These are phyloP conservation scores for Lithobates sylvaticus DNA, from an alignment of 2,797 vertebrate species.

Conservation along the genomic window DNA sequence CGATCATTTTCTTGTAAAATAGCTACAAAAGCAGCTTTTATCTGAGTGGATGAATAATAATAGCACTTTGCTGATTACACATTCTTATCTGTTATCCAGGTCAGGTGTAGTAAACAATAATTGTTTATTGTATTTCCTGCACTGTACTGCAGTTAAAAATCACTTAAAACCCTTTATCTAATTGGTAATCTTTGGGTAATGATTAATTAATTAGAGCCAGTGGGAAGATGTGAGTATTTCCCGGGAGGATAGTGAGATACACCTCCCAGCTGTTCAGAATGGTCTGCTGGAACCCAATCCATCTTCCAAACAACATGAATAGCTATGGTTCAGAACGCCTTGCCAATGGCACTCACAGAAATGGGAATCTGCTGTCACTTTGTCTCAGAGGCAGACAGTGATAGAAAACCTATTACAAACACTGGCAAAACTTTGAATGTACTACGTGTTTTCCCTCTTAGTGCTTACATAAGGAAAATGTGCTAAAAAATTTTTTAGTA, in stretches of 20 bases:
- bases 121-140: slow-evolving; percentile 57
- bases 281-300: slow-evolving; percentile 58
- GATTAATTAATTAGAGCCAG: slow-evolving; percentile 63
- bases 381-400: slow-evolving; percentile 48
- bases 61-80: slow-evolving; percentile 24
- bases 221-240: slow-evolving; percentile 53
- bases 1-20: slow-evolving; percentile 40
- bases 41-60: slow-evolving; percentile 39
- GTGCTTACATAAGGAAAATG: not conserved
- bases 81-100: slow-evolving; percentile 51
- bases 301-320: slow-evolving; percentile 61
- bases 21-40: slow-evolving; percentile 18
- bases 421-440: slow-evolving; percentile 38
- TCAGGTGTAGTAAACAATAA: slow-evolving; percentile 56
- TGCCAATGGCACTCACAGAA: slow-evolving; percentile 57
- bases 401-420: slow-evolving; percentile 38
- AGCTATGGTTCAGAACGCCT: slow-evolving; percentile 48
- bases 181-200: slow-evolving; percentile 61
- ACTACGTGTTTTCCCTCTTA: not conserved
- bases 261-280: slow-evolving; percentile 60
- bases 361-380: slow-evolving; percentile 57
- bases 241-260: slow-evolving; percentile 53
- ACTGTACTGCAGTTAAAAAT: slow-evolving; percentile 54
- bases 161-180: slow-evolving; percentile 61
- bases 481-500: not conserved